Evolutionary conservation across 2,113 vertebrate genomes (phyloP), one percentile per base, ranked within the genome.

Genomic region (Corvus cornix): DNA sequence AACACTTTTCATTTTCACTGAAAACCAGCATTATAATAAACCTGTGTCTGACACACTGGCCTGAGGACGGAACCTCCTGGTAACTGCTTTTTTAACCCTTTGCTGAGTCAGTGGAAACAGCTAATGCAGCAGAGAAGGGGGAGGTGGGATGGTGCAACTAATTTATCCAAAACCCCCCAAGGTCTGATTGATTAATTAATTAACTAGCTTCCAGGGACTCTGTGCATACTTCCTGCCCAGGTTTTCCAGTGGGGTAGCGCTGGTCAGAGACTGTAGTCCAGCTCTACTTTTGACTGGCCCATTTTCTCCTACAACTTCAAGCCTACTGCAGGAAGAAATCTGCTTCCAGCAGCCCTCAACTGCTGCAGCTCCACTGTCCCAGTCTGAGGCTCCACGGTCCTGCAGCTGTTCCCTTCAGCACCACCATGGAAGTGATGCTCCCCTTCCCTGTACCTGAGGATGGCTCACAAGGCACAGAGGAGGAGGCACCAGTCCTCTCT

Each of bases 271-370:
- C 55, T 8, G 13, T 8, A 58, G 70, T 37, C 22, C 77, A 72
- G 7, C 22, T 48, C 33, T 30, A 52, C 51, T 77, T 77, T 83
- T 16, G 41, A 35, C 49, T 53, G 48, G 16, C 43, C 39, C 1
- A 0, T 33, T 93, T 72, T 67, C 41, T 35, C 44, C n/a, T 55
- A 31, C 10, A 39, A 10, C 33, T 82, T 48, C 52, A 30, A 49
- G 63, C 5, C 16, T 0, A 3, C 16, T 11, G 49, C 0, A 0
- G 31, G 66, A 60, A 79, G 30, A 46, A 88, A 72, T 13, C 20
- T n/a, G 30, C 15, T 74, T 80, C 44, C 70, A 82, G 76, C 64
- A 51, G 46, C 63, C 27, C 55, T 60, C 0, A 0, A 21, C 9
- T 4, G 3, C 41, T 1, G 2, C 60, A 59, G 77, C 64, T 84